Base-by-base conservation (phyloP, 2,797 vertebrate genomes). In the Merluccius polli region DNA sequence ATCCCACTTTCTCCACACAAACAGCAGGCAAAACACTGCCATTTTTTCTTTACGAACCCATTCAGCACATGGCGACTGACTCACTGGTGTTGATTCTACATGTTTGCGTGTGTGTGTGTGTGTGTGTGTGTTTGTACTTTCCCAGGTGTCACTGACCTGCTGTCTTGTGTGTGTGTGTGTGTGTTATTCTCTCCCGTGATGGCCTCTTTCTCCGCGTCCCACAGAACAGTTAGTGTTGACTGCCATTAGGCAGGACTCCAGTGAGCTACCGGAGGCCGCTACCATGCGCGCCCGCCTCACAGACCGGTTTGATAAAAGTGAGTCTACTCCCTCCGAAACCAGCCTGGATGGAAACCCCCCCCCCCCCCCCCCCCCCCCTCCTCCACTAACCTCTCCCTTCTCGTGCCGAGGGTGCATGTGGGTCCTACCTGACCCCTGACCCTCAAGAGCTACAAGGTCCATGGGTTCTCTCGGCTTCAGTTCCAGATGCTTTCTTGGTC, bases 141-240 rank as follows among this genome's bases (percentile, higher is more conserved):
- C 44, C 73, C 48, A 36, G 59, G 29, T 72, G 73, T 74, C 88
- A 91, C 85, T 92, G 83, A 93, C 81, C 81, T 89, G 78, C 76
- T 91, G 81, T 90, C 82, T 85, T 88, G 87, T 69, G 78, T 78
- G 89, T 93, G 92, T 92, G 85, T 87, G 86, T 69, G 79, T 78
- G 71, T 73, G 72, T 94, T 92, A 83, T 93, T 93, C 84, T 88
- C 84, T 91, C 88, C 87, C 27, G 88, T 79, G 81, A 76, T 81
- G 84, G 85, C 89, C 81, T 84, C 81, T 81, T 59, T 79, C 59
- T 65, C 59, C 59, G 83, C 87, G 70, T 41, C 88, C 88, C 85
- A 88, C 93, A 95, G 94, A 95, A 88, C 94, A 94, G 92, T 95
- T 95, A 95, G 94, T 94, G 90, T 94, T 95, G 94, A 93, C 92